Evolutionary conservation across 2,113 vertebrate genomes (phyloP).

Genomic region (Amphilophus citrinellus): DNA sequence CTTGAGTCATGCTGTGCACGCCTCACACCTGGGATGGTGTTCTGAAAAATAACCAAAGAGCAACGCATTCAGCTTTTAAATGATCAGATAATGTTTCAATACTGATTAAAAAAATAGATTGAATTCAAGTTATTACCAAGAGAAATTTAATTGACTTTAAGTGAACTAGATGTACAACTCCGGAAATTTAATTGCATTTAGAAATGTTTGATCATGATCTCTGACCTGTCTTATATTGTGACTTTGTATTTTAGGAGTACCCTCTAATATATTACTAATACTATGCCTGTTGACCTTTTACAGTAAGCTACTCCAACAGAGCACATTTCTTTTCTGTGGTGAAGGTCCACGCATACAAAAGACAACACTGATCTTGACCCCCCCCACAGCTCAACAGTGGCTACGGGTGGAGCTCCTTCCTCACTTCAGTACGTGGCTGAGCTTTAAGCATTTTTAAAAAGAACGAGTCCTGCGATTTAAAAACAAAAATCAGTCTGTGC

Average conservation of each 20-base stretch:
- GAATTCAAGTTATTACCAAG: too few species aligned
- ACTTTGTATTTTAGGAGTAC: constrained; percentile 29
- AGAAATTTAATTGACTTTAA: constrained; percentile 1
- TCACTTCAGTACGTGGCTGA: constrained; percentile 31
- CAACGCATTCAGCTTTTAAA: constrained; percentile 43
- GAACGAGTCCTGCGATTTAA: constrained; percentile 15
- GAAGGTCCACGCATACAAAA: constrained; percentile 80
- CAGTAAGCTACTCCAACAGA: constrained; percentile 4
- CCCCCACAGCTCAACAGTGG: constrained; percentile 62
- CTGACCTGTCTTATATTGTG: constrained; percentile 3
- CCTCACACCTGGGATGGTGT: constrained; percentile 41
- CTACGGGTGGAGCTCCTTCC: constrained; percentile 75
- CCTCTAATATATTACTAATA: constrained; percentile 38
- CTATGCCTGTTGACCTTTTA: constrained; percentile 76
- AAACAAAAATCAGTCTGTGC: constrained; percentile 8
- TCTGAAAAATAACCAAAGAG: constrained; percentile 68
- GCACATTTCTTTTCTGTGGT: constrained; percentile 69
- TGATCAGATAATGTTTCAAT: not conserved
- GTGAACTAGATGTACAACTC: not conserved
- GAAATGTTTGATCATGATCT: constrained; percentile 8
- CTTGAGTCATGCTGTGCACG: constrained; percentile 59
- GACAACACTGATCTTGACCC: constrained; percentile 70
- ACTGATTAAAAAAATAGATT: not conserved
- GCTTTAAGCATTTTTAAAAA: constrained; percentile 70
- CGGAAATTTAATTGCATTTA: not conserved